Base-by-base conservation (phyloP, 2,113 vertebrate genomes). In the Anarhynchus alexandrinus region DNA sequence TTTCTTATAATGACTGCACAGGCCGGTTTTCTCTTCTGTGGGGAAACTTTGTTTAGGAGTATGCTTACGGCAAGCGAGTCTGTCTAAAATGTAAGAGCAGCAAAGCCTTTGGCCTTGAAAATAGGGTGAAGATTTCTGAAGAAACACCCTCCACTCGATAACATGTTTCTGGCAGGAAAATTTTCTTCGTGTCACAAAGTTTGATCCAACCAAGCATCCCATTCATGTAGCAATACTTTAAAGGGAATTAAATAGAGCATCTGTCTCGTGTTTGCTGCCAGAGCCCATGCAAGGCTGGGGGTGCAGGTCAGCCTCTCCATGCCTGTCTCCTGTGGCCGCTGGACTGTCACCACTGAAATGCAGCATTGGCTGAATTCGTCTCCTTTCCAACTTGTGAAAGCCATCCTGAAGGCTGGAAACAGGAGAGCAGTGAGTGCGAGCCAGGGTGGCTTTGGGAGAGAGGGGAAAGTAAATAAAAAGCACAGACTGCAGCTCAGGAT, bases 351-450 rank as follows among this genome's bases (percentile, higher is more conserved):
- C 2, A 5, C 79, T 49, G 34, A 73, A 71, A 15, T 16, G 34
- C 26, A 0, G 9, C 5, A 0, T 51, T 55, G 74, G 57, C 58
- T 0, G 3, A 18, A 16, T 45, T 45, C 2, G 0, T 54, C 61
- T 64, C 45, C 45, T 69, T 86, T 85, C 52, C 59, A 25, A 0
- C 32, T 51, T 32, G 32, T 11, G 67, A 66, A 76, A 94, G 36
- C 62, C 2, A 1, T 74, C 47, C 83, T 70, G 18, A 36, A 59
- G 49, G 40, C n/a, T 71, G 76, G 51, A 73, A 78, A 59, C 32
- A 34, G 69, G 72, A 86, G 43, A 92, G 84, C 54, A 62, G 17
- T 3, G 62, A 77, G 54, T 38, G 29, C 0, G 1, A 82, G 74
- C 72, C 72, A 64, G 42, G 6, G 32, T 55, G 54, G 32, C 66